A percentile compares a stretch with the other conserved stretches of the same genome.
Conservation (phyloP, 2,113 vertebrate genomes). For the Sterna hirundo region DNA sequence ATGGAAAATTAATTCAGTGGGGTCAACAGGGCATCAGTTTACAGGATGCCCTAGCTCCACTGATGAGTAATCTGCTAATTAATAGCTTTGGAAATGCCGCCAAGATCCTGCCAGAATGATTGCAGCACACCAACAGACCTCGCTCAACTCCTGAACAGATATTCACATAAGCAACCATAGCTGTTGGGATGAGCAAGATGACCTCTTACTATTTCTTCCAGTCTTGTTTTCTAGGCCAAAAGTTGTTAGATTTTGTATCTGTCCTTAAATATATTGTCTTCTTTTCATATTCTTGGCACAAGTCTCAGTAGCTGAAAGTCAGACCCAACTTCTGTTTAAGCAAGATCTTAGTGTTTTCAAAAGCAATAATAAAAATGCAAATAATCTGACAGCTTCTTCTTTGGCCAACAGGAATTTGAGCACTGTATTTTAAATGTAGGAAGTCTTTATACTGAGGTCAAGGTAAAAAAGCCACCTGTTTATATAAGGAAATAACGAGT, state of each 20-base stretch:
- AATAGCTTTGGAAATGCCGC: conserved; percentile 34
- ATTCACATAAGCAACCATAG: neutral
- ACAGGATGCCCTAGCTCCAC: neutral
- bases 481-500: neutral
- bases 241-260: neutral
- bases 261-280: neutral
- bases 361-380: neutral
- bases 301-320: neutral
- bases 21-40: conserved; percentile 25
- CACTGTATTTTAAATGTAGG: neutral
- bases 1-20: conserved; percentile 10
- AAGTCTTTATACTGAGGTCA: neutral
- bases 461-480: neutral
- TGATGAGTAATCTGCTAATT: conserved; percentile 52
- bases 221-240: neutral
- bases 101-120: neutral
- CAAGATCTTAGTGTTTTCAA: neutral
- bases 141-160: neutral
- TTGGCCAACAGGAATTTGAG: neutral
- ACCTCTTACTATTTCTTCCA: neutral
- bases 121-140: neutral
- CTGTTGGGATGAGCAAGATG: neutral
- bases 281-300: neutral
- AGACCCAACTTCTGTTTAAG: neutral
- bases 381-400: neutral